Evolutionary conservation across 2,797 vertebrate genomes (phyloP).

Genomic region (Sebastes glaucus): DNA sequence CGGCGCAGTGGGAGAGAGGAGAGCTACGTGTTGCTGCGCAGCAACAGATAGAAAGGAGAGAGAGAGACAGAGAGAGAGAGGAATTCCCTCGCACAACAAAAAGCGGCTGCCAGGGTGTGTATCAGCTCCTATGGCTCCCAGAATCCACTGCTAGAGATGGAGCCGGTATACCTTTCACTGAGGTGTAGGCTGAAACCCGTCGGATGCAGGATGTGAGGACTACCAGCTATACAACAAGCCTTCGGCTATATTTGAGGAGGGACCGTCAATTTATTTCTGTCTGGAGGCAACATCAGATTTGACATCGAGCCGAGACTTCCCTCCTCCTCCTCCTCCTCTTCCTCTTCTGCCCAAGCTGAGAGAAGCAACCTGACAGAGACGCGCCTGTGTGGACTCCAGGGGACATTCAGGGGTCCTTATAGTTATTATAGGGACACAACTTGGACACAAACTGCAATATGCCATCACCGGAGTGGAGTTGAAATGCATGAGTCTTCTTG

Average conservation of each 20-base stretch:
- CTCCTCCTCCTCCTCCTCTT: conserved; percentile 4
- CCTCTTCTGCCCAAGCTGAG: neutral
- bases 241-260: neutral
- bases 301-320: conserved; percentile 9
- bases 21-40: conserved; percentile 82
- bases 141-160: neutral
- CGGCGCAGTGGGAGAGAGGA: conserved; percentile 49
- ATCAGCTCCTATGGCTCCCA: conserved; percentile 19
- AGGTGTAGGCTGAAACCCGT: neutral
- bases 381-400: conserved; percentile 14
- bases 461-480: conserved; percentile 16
- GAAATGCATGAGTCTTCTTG: conserved; percentile 14
- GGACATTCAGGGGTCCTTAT: conserved; percentile 23
- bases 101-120: conserved; percentile 62
- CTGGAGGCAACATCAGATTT: conserved; percentile 18
- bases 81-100: conserved; percentile 74
- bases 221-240: neutral
- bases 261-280: neutral
- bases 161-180: conserved; percentile 25
- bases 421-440: conserved; percentile 18
- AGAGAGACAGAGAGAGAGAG: conserved; percentile 37
- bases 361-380: conserved; percentile 1
- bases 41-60: conserved; percentile 69
- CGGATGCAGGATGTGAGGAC: conserved; percentile 33
- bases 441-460: conserved; percentile 19